These are phyloP conservation scores for Synanthedon andrenaeformis DNA, from an alignment of 2,888 invertebrate genomes.

Conservation along the genomic window DNA sequence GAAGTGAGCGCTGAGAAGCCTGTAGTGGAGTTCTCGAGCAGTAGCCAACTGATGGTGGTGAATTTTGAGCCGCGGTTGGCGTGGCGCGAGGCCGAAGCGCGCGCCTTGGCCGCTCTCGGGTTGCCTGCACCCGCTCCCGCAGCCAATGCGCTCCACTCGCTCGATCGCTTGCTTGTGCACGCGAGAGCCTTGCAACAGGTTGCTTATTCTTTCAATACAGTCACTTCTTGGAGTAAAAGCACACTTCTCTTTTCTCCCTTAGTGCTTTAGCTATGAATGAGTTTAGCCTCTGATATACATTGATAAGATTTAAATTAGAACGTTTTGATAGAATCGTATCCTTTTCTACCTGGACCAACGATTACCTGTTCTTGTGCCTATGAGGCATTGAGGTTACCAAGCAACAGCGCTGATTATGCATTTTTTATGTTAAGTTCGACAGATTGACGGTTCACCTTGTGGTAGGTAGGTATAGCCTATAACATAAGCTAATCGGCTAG, in stretches of 20 bases:
- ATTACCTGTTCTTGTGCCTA: no score
- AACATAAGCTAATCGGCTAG: no score
- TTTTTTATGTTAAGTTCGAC: no score
- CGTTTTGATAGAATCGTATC: no score
- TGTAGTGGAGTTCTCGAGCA: slow-evolving; percentile 82
- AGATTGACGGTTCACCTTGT: no score
- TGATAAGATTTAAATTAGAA: no score
- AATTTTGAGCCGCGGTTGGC: slow-evolving; percentile 91
- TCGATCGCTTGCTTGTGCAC: slow-evolving; percentile 83
- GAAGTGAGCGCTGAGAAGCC: slow-evolving; percentile 70
- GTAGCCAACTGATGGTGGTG: slow-evolving; percentile 84
- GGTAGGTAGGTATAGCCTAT: no score
- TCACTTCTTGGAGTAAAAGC: not conserved
- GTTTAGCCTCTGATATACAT: no score
- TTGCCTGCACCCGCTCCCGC: slow-evolving; percentile 81
- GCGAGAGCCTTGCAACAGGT: slow-evolving; percentile 93
- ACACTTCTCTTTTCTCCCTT: not conserved
- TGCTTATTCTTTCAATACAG: slow-evolving; percentile 1
- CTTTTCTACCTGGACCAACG: no score
- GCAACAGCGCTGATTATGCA: no score
- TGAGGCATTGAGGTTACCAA: no score
- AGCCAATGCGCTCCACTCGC: slow-evolving; percentile 76
- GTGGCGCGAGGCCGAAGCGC: slow-evolving; percentile 86
- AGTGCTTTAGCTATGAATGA: no score
- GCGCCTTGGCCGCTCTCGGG: slow-evolving; percentile 86